Percentiles rank a stretch among this genome's conserved stretches.
phyloP scores from a whole-genome alignment of 2,797 vertebrate species.

The Hippopotamyrus pictus region DNA sequence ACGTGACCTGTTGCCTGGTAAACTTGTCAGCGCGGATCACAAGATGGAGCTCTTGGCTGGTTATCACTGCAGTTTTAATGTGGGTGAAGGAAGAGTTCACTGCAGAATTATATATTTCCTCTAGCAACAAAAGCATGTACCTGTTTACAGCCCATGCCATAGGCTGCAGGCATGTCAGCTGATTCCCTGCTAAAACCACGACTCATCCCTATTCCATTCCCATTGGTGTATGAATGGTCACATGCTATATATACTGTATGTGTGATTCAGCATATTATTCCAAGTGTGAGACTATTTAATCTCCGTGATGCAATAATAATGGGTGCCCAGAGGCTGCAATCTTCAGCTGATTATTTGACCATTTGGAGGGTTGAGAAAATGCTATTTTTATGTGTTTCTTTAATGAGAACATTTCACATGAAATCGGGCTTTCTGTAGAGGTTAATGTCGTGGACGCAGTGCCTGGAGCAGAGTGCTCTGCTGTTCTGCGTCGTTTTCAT shows the following conservation, averaged over 20 bases:
- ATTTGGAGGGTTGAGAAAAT: constrained; percentile 15
- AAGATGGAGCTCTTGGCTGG: neutral
- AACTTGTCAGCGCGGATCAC: neutral
- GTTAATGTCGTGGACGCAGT: neutral
- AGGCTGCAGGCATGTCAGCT: neutral
- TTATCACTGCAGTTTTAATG: neutral
- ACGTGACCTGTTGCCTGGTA: neutral
- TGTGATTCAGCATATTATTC: constrained; percentile 13
- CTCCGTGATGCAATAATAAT: constrained; percentile 5
- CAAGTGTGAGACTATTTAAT: neutral
- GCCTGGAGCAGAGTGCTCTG: neutral
- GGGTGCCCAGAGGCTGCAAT: neutral
- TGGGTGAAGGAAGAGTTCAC: neutral
- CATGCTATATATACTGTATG: neutral
- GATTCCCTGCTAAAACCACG: neutral
- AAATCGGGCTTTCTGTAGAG: neutral
- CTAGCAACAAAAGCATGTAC: neutral
- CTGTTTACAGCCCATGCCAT: neutral
- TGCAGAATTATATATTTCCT: neutral
- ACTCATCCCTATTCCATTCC: neutral
- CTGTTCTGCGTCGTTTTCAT: neutral
- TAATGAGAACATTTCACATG: neutral
- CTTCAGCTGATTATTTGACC: constrained; percentile 1
- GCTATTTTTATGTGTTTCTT: neutral
- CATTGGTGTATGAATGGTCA: neutral